Base-by-base conservation (phyloP, 2,113 vertebrate species). In the Anhinga rufa region DNA sequence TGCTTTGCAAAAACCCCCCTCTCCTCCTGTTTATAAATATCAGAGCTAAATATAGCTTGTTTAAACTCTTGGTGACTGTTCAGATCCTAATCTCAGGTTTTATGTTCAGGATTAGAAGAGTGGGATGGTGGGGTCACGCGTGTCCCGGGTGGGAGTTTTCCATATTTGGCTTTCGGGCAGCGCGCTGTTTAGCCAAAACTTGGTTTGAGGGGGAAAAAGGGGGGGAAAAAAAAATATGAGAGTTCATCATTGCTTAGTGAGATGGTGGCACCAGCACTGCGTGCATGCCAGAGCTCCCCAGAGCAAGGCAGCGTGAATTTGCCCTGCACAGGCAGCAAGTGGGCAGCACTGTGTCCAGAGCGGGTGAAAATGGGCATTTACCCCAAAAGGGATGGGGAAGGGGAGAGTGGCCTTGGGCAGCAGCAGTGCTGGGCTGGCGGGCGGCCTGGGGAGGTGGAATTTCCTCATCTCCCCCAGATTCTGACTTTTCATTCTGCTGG, bases 81-180 rank as follows among this genome's bases (percentile, higher is more conserved):
- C 88, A 92, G 96, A 97, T 94, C 88, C 87, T 93, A 94, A 95
- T 95, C 68, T n/a, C 20, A 24, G 80, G 89, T 61, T 96, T 97
- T 84, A 72, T 60, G 80, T 96, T 95, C 84, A 42, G 70, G 88
- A 72, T n/a, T 55, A 92, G 74, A 52, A 17, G 58, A 46, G 91
- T 40, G 60, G 90, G 88, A 85, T 34, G 64, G 69, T 66, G 94
- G 91, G 82, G 62, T 31, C 61, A 75, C 29, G 34, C 76, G 62
- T 97, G 75, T n/a, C 80, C 54, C 11, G 31, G 57, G 55, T 82
- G 38, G 46, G 82, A 95, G 49, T 95, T 88, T 86, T 65, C 29
- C 80, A 85, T 77, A 93, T 90, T 65, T 92, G 92, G 92, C 77
- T 96, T 72, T 95, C 25, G 17, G 79, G 82, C 51, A 52, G 86